Evolutionary conservation across 1,140 invertebrate species (phyloP).

Genomic region (Drosophila sturtevanti): DNA sequence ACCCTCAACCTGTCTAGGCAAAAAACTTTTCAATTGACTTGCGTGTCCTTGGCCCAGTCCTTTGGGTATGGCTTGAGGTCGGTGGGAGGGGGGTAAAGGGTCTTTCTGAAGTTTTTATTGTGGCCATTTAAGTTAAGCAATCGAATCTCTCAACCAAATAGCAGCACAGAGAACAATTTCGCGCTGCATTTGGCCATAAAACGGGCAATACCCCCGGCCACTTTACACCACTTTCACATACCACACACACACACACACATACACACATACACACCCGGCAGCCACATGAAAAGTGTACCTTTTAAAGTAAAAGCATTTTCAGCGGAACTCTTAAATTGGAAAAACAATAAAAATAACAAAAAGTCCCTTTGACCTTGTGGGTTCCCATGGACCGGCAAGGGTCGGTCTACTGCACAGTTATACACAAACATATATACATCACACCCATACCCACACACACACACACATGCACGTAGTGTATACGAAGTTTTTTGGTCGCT

Average conservation of each 20-base stretch:
- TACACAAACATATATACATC: background rate
- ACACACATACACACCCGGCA: no score
- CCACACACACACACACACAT: no score
- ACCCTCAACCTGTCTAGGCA: conserved; percentile 1
- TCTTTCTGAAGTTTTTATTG: conserved; percentile 54
- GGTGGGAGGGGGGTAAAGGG: conserved; percentile 12
- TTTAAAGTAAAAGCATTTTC: conserved; percentile 52
- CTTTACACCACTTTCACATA: background rate
- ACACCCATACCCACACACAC: conserved; percentile 4
- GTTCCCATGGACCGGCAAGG: conserved; percentile 2
- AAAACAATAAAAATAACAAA: conserved; percentile 47
- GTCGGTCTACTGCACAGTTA: conserved; percentile 9
- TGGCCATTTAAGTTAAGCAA: conserved; percentile 54
- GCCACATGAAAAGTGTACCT: conserved; percentile 32
- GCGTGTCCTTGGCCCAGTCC: conserved; percentile 8
- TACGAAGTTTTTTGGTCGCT: conserved; percentile 34
- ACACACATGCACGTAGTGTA: background rate
- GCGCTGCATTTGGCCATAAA: conserved; percentile 43
- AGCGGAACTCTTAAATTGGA: conserved; percentile 35
- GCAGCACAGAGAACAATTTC: conserved; percentile 38
- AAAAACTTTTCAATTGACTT: background rate
- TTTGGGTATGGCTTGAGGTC: conserved; percentile 9
- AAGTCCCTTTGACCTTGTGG: conserved; percentile 62
- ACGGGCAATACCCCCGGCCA: background rate
- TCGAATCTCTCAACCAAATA: conserved; percentile 44